phyloP scores from a whole-genome alignment of 2,113 vertebrate species.

The Tetraodon nigroviridis region DNA sequence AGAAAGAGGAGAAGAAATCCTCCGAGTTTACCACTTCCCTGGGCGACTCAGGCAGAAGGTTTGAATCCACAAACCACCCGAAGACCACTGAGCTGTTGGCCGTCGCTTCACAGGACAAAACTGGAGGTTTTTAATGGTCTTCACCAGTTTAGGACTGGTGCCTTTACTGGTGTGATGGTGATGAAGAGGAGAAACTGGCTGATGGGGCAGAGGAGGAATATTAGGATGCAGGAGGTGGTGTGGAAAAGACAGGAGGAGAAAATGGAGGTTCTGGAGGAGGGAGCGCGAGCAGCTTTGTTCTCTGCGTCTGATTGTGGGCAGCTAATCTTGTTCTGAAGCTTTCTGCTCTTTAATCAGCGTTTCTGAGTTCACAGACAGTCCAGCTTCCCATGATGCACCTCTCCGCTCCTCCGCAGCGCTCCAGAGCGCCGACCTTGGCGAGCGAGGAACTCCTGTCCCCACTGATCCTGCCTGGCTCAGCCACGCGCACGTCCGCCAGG shows the following conservation, averaged over 20 bases:
- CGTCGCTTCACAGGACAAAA: no score
- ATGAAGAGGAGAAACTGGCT: not conserved
- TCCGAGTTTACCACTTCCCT: no score
- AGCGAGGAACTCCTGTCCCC: conserved; percentile 1
- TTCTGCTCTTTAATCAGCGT: conserved; percentile 27
- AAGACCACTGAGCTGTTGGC: no score
- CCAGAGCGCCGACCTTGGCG: not conserved
- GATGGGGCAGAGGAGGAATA: not conserved
- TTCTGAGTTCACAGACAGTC: not conserved
- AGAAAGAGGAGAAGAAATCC: no score
- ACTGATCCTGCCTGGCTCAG: not conserved
- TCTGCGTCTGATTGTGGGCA: conserved; percentile 8
- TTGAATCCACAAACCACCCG: no score
- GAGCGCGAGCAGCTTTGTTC: conserved; percentile 12
- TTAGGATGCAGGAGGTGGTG: not conserved
- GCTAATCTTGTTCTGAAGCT: not conserved
- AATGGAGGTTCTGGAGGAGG: not conserved
- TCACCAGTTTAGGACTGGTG: no score
- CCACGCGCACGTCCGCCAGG: not conserved
- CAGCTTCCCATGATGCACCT: conserved; percentile 17
- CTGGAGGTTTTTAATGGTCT: not conserved
- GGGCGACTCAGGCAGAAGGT: no score
- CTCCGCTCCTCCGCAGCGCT: not conserved
- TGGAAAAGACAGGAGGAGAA: not conserved
- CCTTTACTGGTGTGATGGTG: no score